Conservation (phyloP, 2,113 vertebrate species). For the Lipophrys pholis region DNA sequence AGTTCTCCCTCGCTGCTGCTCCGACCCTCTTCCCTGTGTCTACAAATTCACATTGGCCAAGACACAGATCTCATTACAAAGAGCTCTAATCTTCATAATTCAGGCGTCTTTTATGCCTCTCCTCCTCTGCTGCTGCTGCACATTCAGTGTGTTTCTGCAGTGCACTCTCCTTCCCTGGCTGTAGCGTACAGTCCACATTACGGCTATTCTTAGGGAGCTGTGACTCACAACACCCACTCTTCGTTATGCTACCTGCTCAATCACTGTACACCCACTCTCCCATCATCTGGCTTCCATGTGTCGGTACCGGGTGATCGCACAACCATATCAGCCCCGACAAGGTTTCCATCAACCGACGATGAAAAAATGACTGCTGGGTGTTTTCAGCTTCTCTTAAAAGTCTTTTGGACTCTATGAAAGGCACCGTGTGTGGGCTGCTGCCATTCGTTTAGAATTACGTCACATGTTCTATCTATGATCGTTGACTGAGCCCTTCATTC, state of each 20-base stretch:
- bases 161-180: slow-evolving; percentile 10
- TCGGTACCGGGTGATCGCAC: slow-evolving; percentile 20
- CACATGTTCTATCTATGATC: not conserved
- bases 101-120: not conserved
- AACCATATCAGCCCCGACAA: slow-evolving; percentile 5
- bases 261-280: slow-evolving; percentile 44
- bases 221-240: slow-evolving; percentile 71
- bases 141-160: slow-evolving; percentile 14
- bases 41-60: slow-evolving; percentile 5
- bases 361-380: not conserved
- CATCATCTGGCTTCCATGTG: slow-evolving; percentile 53
- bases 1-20: slow-evolving; percentile 19
- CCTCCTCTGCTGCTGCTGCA: slow-evolving; percentile 17
- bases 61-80: not conserved
- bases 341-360: slow-evolving; percentile 17
- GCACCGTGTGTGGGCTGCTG: not conserved
- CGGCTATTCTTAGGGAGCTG: slow-evolving; percentile 58
- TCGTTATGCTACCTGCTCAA: slow-evolving; percentile 59
- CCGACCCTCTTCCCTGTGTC: slow-evolving; percentile 1
- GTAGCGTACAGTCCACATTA: slow-evolving; percentile 17
- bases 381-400: slow-evolving; percentile 16
- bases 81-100: slow-evolving; percentile 13
- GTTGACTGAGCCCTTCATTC: slow-evolving; percentile 7
- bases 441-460: slow-evolving; percentile 4
- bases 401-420: slow-evolving; percentile 16